Percentiles rank a stretch among this genome's conserved stretches.
These are phyloP conservation scores for Bombus terrestris DNA, from an alignment of 1,140 invertebrate species.

Conservation along the genomic window DNA sequence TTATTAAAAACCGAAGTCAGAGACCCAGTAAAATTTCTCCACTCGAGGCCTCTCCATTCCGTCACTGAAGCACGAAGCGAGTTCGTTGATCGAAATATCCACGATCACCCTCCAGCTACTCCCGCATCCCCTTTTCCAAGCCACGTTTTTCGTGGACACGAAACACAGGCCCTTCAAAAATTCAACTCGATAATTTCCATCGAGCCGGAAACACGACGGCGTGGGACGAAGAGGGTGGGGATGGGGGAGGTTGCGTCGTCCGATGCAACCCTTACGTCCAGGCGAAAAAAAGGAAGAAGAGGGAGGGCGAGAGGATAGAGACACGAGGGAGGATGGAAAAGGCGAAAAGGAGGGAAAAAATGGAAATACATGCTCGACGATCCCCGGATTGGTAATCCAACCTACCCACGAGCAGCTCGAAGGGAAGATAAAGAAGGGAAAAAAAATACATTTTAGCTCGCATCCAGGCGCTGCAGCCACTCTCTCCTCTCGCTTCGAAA, in stretches of 20 bases:
- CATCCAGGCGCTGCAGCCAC: conserved; percentile 67
- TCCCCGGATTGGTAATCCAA: conserved; percentile 70
- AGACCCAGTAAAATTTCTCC: background rate
- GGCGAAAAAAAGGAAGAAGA: background rate
- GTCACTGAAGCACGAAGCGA: background rate
- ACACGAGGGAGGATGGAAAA: conserved; percentile 8
- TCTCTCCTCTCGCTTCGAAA: background rate
- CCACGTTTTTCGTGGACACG: conserved; percentile 1
- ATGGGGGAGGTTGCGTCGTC: background rate
- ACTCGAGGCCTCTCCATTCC: background rate
- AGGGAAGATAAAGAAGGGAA: conserved; percentile 68
- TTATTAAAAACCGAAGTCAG: background rate
- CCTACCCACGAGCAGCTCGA: conserved; percentile 67
- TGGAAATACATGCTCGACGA: conserved; percentile 59
- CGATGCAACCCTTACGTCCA: conserved; percentile 61
- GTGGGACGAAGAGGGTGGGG: background rate
- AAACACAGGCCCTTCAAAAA: conserved; percentile 37
- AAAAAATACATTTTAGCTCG: conserved; percentile 72
- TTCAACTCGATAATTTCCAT: conserved; percentile 66
- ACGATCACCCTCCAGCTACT: background rate
- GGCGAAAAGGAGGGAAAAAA: conserved; percentile 57
- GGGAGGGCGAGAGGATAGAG: background rate
- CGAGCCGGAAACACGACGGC: conserved; percentile 14
- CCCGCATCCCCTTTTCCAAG: background rate
- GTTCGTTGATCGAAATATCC: background rate